Conservation (phyloP, 2,797 vertebrate species). For the Micromesistius poutassou region DNA sequence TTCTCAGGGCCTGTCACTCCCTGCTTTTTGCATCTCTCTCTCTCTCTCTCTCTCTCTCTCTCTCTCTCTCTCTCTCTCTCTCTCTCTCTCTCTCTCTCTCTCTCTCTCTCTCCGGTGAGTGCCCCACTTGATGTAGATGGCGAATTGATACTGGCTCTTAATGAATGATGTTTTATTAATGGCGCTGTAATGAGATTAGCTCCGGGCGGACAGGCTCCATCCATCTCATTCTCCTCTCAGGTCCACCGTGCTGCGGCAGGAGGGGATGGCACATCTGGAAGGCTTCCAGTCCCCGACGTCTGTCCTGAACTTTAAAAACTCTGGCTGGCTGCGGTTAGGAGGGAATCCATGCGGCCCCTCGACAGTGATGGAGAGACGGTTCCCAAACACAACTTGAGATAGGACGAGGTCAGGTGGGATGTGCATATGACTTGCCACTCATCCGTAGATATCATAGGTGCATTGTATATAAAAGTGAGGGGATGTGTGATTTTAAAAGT, state of each 20-base stretch:
- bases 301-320: too few species aligned
- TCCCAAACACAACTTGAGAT: too few species aligned
- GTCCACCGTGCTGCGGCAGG: conserved; percentile 39
- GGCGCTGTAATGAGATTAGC: conserved; percentile 71
- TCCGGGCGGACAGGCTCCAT: conserved; percentile 62
- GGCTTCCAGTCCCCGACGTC: conserved; percentile 10
- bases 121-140: conserved; percentile 61
- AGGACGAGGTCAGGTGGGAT: too few species aligned
- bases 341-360: too few species aligned
- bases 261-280: conserved; percentile 53
- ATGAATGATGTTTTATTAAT: conserved; percentile 76
- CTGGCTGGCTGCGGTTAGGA: too few species aligned
- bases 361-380: too few species aligned
- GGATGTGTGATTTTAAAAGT: too few species aligned
- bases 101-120: conserved; percentile 36
- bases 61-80: conserved; percentile 16
- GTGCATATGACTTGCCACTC: too few species aligned
- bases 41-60: conserved; percentile 5
- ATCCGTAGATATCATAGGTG: too few species aligned
- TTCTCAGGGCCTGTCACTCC: conserved; percentile 9
- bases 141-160: conserved; percentile 63
- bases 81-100: conserved; percentile 7
- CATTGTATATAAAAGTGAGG: too few species aligned
- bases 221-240: conserved; percentile 51
- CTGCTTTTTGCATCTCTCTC: conserved; percentile 20